Evolutionary conservation across 2,888 invertebrate genomes (phyloP).

Genomic region (Macrophya annulata): DNA sequence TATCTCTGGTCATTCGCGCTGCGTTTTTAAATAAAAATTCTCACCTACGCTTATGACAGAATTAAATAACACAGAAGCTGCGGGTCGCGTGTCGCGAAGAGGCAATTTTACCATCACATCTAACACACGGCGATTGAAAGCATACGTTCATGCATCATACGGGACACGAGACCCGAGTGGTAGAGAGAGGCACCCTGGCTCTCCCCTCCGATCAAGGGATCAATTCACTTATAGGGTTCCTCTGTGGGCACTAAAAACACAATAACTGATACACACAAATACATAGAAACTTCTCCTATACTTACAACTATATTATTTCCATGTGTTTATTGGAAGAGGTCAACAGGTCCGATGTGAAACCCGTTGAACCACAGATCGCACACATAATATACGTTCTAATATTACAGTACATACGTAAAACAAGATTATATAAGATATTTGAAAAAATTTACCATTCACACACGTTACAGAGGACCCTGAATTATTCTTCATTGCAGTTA

Average conservation of each 20-base stretch:
- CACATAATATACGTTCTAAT: neutral
- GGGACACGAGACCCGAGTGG: constrained; percentile 66
- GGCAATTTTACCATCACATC: constrained; percentile 73
- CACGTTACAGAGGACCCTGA: neutral
- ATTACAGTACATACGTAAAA: neutral
- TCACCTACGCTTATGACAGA: constrained; percentile 6
- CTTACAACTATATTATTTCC: constrained; percentile 4
- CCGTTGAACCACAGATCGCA: neutral
- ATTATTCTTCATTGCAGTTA: neutral
- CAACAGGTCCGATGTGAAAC: constrained; percentile 39
- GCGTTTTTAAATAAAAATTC: neutral
- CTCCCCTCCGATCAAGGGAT: constrained; percentile 23
- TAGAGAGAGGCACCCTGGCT: constrained; percentile 10
- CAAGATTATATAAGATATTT: neutral
- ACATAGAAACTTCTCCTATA: neutral
- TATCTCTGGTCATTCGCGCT: neutral
- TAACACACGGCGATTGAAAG: constrained; percentile 60
- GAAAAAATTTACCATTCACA: neutral
- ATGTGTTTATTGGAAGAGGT: constrained; percentile 6
- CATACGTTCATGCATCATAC: constrained; percentile 73
- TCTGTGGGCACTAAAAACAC: constrained; percentile 34
- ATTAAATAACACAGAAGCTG: constrained; percentile 62
- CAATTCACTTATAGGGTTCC: constrained; percentile 22
- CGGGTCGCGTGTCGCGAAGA: constrained; percentile 74
- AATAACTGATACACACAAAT: neutral